Evolutionary conservation across 2,113 vertebrate genomes (phyloP), one percentile per base, ranked within the genome.

Genomic region (Lynx canadensis): DNA sequence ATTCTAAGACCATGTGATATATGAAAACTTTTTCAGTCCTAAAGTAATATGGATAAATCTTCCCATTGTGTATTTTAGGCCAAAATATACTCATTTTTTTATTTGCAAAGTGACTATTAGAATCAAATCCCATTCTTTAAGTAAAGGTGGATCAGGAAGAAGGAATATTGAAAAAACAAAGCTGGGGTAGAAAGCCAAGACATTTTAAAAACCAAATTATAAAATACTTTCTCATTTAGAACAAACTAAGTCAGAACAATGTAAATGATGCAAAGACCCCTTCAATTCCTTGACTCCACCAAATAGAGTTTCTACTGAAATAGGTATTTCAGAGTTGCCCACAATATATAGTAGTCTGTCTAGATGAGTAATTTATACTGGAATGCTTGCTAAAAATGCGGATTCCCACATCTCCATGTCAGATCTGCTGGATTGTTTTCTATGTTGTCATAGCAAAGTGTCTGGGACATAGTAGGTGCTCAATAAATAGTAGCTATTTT

Each of bases 401-500:
- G 45, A 52, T 93, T 66, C 19, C 50, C 69, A 66, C 78, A 7
- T 36, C 10, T 82, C 14, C 14, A 76, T 8, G 3, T 79, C 21
- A 92, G 74, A 88, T 84, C 57, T 83, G 2, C 14, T 74, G 19
- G 89, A 79, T 31, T 50, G 16, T 3, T 86, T 85, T 73, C 57
- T 65, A 41, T 50, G 25, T 5, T 13, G 13, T 63, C 2, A 38
- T 94, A 88, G 45, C 23, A 48, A 69, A 94, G 25, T 41, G 3
- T 41, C 16, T 97, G 50, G 41, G n/a, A 68, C 50, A 71, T 85
- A 50, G 23, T 76, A 74, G 4, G 5, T 90, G 6, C 41, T 65
- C 41, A 87, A 13, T 85, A 89, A 95, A 94, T 74, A 94, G 45
- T 31, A 50, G 41, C 19, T 95, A 41, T 63, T 96, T 92, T 80